These are phyloP conservation scores for Drosophila yakuba DNA, from an alignment of 1,140 invertebrate species.

Conservation along the genomic window DNA sequence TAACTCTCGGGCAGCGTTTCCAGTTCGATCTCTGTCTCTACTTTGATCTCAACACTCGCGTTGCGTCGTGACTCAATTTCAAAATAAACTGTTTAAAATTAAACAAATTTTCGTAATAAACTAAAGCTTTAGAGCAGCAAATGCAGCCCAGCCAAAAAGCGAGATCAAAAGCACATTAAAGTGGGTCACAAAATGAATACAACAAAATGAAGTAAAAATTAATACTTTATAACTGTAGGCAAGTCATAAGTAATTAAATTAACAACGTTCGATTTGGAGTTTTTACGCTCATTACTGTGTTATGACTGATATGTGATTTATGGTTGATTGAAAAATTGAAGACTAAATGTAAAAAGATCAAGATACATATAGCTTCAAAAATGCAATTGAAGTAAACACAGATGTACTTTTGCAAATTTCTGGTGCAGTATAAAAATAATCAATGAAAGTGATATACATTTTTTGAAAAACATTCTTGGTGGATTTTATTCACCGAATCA, in stretches of 20 bases:
- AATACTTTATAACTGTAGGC: constrained; percentile 33
- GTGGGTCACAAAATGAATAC: constrained; percentile 70
- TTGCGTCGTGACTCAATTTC: constrained; percentile 71
- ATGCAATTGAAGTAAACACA: too few species aligned
- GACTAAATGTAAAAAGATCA: not conserved
- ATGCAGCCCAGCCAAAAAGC: constrained; percentile 27
- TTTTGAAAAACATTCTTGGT: too few species aligned
- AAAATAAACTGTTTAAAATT: constrained; percentile 80
- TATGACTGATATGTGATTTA: constrained; percentile 62
- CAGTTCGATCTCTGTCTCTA: constrained; percentile 22
- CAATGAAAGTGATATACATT: too few species aligned
- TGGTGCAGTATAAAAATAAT: too few species aligned
- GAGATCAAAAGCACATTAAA: constrained; percentile 45
- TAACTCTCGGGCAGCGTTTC: constrained; percentile 66
- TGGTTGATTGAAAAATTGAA: constrained; percentile 16
- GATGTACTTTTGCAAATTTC: too few species aligned
- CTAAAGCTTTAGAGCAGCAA: constrained; percentile 35
- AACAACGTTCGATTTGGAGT: constrained; percentile 39
- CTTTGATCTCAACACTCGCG: constrained; percentile 26
- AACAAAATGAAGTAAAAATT: constrained; percentile 45
- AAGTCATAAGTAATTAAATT: constrained; percentile 68
- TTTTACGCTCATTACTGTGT: constrained; percentile 40
- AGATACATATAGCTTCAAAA: not conserved
- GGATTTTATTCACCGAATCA: not conserved
- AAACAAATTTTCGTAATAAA: constrained; percentile 81